Conservation (phyloP, 35 echinoderm and acorn worm genomes). For the Ptychodera flava region DNA sequence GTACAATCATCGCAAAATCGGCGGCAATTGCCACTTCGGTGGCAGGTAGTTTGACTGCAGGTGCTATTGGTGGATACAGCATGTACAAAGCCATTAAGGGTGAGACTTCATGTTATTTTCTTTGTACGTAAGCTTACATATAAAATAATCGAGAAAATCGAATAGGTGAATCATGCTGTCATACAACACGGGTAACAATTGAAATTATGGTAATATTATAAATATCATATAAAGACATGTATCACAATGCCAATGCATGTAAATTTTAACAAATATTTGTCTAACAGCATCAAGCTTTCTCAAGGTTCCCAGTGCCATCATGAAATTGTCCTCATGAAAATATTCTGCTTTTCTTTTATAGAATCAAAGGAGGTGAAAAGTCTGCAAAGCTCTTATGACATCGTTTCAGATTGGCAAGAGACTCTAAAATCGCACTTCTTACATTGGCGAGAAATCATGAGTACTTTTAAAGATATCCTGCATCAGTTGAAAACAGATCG, state of each 20-base stretch:
- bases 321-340: not conserved
- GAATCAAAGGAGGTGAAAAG: not conserved
- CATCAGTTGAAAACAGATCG: not conserved
- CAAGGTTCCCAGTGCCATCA: not conserved
- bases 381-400: not conserved
- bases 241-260: no score
- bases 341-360: not conserved
- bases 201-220: no score
- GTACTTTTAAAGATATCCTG: not conserved
- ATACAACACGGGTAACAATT: no score
- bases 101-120: no score
- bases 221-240: no score
- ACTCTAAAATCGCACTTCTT: not conserved
- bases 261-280: not conserved
- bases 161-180: no score
- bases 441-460: not conserved
- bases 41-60: not conserved
- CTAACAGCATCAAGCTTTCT: not conserved
- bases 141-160: no score
- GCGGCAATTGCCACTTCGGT: not conserved
- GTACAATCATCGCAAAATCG: not conserved
- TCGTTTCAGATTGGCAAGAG: not conserved
- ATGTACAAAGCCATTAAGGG: not conserved
- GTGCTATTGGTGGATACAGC: not conserved
- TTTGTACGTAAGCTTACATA: no score